Base-by-base conservation (phyloP, 2,797 vertebrate genomes). In the Gobionotothen gibberifrons region DNA sequence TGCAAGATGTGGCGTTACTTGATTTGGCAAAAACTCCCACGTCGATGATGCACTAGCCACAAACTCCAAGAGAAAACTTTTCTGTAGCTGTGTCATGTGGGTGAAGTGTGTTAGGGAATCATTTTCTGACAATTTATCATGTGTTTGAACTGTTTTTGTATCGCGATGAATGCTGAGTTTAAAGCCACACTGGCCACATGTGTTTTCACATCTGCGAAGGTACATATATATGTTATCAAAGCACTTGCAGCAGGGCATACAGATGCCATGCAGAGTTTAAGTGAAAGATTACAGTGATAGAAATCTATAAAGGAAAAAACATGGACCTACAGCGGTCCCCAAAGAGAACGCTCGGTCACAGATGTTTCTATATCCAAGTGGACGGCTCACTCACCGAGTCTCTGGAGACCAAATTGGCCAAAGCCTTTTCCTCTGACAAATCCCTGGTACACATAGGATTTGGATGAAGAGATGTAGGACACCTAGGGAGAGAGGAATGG, bases 381-480 rank as follows among this genome's bases (percentile, higher is more conserved):
- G 72, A 60, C 62, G 69, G 69, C 66, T 72, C 74, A 86, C 92
- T 96, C 95, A 98, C 98, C 98, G 4, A 99, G 92, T 89, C 97
- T 97, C 91, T 99, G 98, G 76, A 99, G 97, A 90, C 98, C 98
- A 74, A 99, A 99, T 85, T 99, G 98, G 60, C 98, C 98, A 11
- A 99, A 99, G 87, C 96, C 97, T 93, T 98, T 98, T 87, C 97
- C 97, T 79, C 96, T 95, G 77, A 99, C 97, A 22, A 98, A 98
- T 84, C 98, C 98, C 90, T 99, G 98, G 93, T 99, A 99, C 77
- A 99, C 95, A 80, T 98, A 99, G 3, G 97, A 97, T 90, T 95
- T 97, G 5, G 96, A 97, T 0, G 97, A 95, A 16, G 97, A 93
- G 86, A 99, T 97, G 0, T 96, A 96, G 0, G 97, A 98, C 89